These are phyloP conservation scores for Aelia acuminata DNA, from an alignment of 2,888 invertebrate species.

Conservation along the genomic window DNA sequence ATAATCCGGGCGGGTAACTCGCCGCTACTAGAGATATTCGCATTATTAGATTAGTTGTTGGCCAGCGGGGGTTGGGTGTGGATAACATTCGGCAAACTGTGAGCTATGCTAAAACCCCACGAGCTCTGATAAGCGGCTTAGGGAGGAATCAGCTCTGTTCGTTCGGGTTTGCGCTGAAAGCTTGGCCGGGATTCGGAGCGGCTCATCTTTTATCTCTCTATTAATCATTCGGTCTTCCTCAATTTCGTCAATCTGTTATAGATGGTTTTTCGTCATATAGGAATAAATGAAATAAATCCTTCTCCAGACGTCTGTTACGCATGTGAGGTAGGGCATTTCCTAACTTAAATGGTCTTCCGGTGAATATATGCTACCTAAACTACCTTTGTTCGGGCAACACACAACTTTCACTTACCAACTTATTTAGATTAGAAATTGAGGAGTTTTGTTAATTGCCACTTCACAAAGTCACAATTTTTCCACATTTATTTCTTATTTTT, in stretches of 20 bases:
- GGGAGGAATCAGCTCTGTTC: not conserved
- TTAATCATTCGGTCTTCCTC: not conserved
- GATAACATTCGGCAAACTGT: slow-evolving; percentile 7
- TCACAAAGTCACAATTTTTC: no score
- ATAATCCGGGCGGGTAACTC: not conserved
- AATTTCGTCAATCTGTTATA: not conserved
- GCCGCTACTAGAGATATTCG: not conserved
- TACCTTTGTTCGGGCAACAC: no score
- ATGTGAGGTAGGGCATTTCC: no score
- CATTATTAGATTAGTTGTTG: slow-evolving; percentile 20
- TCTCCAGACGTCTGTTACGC: no score
- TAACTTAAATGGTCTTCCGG: no score
- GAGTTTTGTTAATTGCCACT: no score
- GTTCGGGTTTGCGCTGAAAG: not conserved
- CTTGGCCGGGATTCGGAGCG: not conserved
- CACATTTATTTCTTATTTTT: no score
- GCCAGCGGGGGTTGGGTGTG: not conserved
- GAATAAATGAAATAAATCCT: not conserved
- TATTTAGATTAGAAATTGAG: no score
- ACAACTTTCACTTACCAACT: no score
- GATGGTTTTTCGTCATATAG: not conserved
- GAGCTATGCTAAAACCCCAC: not conserved
- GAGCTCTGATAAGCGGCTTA: slow-evolving; percentile 1
- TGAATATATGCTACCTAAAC: no score
- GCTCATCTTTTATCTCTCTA: not conserved